Evolutionary conservation across 2,888 invertebrate species (phyloP), one percentile per base, ranked within the genome.

Genomic region (Eupeodes latifasciatus): DNA sequence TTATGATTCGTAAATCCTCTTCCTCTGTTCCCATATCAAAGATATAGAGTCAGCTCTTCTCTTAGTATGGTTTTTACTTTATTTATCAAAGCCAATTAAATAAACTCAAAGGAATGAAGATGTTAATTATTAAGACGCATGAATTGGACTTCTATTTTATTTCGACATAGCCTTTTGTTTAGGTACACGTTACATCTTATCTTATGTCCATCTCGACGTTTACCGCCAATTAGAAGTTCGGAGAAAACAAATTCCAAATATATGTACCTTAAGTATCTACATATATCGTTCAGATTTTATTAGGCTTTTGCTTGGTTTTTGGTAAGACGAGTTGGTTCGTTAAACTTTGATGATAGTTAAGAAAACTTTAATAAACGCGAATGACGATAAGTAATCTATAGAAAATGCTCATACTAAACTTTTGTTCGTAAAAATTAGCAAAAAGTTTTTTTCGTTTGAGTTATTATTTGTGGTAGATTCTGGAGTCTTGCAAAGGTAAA

Each of bases 271-370:
- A 19, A 55, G 57, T 57, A 40, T 40, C 40, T 40, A 36, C 36
- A 36, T 36, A 83, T 71, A 82, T 57, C 69, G 64, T 49, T 34
- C 34, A 19, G 59, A 75, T 51, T 81, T 81, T 51, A 51, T 59
- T 27, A 47, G 14, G 51, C n/a, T 78, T 77, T 40, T 62, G 61
- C 47, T 16, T n/a, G 14, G 10, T 34, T n/a, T 14, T 7, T 27
- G 64, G 59, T 66, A 75, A 62, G 69, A 40, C 27, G 80, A 62
- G 76, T 71, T 40, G 81, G 84, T 71, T 85, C 81, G 84, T 81
- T 80, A 64, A 84, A 71, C 57, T 71, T 64, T 49, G 59, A 57
- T 66, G 51, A 69, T 62, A 67, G 66, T 59, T 49, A 4, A 12
- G 19, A 47, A 59, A 6, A 14, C 27, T 34, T 34, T 55, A 5